phyloP scores from a whole-genome alignment of 2,888 invertebrate species.

The Caenorhabditis sp. region DNA sequence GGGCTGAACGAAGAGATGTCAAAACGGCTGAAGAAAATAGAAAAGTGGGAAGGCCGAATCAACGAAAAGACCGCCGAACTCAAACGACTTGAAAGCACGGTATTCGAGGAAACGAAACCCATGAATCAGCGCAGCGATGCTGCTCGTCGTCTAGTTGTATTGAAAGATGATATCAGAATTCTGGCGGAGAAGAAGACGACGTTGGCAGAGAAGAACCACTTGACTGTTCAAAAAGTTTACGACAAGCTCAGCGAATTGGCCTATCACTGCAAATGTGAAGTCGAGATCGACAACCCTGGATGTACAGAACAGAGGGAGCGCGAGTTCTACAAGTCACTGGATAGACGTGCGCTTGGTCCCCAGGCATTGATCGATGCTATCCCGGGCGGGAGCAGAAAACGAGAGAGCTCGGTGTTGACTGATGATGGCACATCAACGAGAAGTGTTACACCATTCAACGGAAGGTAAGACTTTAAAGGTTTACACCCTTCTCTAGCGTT shows the following conservation, averaged over 20 bases:
- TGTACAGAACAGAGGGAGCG: conserved; percentile 91
- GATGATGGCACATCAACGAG: conserved; percentile 52
- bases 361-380: background rate
- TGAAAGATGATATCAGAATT: conserved; percentile 6
- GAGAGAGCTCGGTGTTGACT: conserved; percentile 51
- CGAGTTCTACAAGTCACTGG: conserved; percentile 20
- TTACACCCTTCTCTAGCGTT: too few species aligned
- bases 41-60: conserved; percentile 47
- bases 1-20: conserved; percentile 51
- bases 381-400: background rate
- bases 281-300: conserved; percentile 98
- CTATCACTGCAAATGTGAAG: conserved; percentile 97
- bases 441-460: conserved; percentile 37
- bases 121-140: background rate
- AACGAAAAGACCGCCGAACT: background rate
- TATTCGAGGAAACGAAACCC: conserved; percentile 35
- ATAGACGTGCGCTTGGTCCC: background rate
- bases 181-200: conserved; percentile 28
- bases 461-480: background rate
- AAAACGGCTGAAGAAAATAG: conserved; percentile 20
- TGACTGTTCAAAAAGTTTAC: conserved; percentile 88
- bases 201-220: conserved; percentile 85
- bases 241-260: conserved; percentile 92
- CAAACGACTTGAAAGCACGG: conserved; percentile 3
- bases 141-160: background rate